Evolutionary conservation across 2,113 vertebrate genomes (phyloP).

Genomic region (Nycticryphes semicollaris): DNA sequence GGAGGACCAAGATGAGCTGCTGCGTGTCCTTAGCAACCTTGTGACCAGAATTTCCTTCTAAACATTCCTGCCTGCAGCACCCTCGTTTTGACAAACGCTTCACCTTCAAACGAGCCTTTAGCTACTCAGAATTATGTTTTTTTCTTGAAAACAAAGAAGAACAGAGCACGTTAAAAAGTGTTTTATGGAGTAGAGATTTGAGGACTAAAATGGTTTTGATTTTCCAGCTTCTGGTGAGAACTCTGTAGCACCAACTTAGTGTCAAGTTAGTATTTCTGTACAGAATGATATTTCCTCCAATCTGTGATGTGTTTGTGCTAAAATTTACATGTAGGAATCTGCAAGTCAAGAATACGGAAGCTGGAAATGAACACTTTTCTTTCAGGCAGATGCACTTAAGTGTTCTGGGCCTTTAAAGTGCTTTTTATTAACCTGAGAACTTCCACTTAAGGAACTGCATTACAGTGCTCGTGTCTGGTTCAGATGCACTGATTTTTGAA

Average conservation of each 20-base stretch:
- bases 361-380: background rate
- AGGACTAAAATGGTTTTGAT: background rate
- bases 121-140: background rate
- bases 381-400: background rate
- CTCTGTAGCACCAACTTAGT: background rate
- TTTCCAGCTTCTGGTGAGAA: background rate
- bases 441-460: background rate
- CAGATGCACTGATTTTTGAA: background rate
- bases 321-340: background rate
- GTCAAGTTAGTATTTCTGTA: background rate
- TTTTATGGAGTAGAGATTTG: background rate
- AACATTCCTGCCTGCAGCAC: background rate
- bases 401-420: background rate
- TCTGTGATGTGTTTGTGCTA: background rate
- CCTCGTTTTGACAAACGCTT: background rate
- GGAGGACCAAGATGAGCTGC: background rate
- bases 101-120: background rate
- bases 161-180: background rate
- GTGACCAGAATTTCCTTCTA: background rate
- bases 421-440: background rate
- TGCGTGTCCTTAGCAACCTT: background rate
- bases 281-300: background rate
- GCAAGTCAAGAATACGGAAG: background rate
- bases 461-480: background rate
- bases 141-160: background rate